These are phyloP conservation scores for Etheostoma nigrum DNA, from an alignment of 2,797 vertebrate species.

Conservation along the genomic window DNA sequence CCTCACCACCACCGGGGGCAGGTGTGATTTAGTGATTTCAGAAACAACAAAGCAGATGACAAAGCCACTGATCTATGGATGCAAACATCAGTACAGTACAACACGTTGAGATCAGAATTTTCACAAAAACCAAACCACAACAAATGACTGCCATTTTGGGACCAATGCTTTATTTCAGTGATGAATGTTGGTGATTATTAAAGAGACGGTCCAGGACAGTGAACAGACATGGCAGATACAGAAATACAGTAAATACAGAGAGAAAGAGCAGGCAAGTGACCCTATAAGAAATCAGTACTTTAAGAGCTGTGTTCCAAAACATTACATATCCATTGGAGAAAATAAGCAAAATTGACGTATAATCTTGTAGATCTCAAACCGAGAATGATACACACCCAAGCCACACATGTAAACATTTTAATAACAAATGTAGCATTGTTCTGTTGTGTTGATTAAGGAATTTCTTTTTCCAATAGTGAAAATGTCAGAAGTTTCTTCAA, in stretches of 20 bases:
- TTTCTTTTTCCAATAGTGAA: not conserved
- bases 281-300: conserved; percentile 16
- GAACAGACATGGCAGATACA: conserved; percentile 50
- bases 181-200: conserved; percentile 54
- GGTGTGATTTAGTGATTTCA: no score
- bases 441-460: not conserved
- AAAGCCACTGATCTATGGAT: no score
- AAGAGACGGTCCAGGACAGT: conserved; percentile 52
- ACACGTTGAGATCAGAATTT: not conserved
- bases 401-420: not conserved
- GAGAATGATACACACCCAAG: not conserved
- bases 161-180: conserved; percentile 71
- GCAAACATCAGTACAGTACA: not conserved
- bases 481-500: conserved; percentile 1
- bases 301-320: conserved; percentile 19
- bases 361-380: conserved; percentile 1
- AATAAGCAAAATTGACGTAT: not conserved
- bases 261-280: conserved; percentile 52
- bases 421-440: not conserved
- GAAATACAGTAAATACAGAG: conserved; percentile 52
- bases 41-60: no score
- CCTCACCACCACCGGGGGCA: not conserved
- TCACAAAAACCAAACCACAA: conserved; percentile 25
- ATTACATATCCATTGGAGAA: conserved; percentile 3
- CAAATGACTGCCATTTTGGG: conserved; percentile 36